A percentile compares a stretch with the other conserved stretches of the same genome.
phyloP scores from a whole-genome alignment of 2,888 invertebrate species.

The Troides helena region DNA sequence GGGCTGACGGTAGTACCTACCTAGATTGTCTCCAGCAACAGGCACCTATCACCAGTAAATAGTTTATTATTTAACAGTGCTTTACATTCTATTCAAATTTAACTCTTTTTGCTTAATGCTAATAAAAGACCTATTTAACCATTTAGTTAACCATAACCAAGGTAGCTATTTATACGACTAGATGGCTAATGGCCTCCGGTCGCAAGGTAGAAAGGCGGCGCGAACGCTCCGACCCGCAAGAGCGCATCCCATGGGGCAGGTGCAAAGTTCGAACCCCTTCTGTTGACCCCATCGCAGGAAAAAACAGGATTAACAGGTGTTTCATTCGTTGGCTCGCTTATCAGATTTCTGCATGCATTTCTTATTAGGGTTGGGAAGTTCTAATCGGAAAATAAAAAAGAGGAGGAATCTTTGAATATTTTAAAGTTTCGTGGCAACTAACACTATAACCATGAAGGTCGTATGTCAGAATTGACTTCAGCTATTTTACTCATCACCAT shows the following conservation, averaged over 20 bases:
- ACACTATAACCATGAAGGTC: background rate
- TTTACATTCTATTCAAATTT: background rate
- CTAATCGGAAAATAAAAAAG: slow-evolving; percentile 21
- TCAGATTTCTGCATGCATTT: slow-evolving; percentile 31
- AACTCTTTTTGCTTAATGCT: background rate
- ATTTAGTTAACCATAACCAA: background rate
- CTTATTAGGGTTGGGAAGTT: slow-evolving; percentile 17
- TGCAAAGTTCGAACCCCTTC: slow-evolving; percentile 25
- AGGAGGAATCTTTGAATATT: slow-evolving; percentile 11
- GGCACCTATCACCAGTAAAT: background rate
- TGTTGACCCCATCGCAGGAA: slow-evolving; percentile 18
- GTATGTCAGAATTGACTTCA: background rate
- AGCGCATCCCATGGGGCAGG: slow-evolving; percentile 18
- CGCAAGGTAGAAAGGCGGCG: background rate
- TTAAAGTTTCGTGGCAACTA: slow-evolving; percentile 15
- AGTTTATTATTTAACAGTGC: too few species aligned
- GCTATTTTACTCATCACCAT: too few species aligned
- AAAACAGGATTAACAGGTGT: slow-evolving; percentile 29
- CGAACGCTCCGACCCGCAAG: slow-evolving; percentile 3
- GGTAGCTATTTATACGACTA: background rate
- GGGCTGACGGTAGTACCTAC: too few species aligned
- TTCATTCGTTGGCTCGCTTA: slow-evolving; percentile 24
- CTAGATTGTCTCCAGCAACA: too few species aligned
- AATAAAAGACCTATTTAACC: background rate
- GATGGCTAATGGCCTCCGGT: background rate